Evolutionary conservation across 2,888 invertebrate species (phyloP).

Genomic region (Drosophila atripex): DNA sequence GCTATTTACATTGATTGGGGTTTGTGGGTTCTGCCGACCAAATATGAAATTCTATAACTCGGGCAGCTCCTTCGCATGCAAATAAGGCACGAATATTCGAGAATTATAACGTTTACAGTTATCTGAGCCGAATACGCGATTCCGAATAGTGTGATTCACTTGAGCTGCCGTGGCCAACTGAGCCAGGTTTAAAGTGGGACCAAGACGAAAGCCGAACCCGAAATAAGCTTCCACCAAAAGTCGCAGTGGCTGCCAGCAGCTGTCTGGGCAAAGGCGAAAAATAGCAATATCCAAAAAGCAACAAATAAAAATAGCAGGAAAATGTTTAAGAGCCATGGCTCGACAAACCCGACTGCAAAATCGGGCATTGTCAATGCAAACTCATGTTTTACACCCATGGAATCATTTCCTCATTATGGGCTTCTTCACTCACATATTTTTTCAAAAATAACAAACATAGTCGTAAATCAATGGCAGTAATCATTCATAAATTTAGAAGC

Average conservation of each 20-base stretch:
- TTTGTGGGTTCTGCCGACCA: slow-evolving; percentile 29
- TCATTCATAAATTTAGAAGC: slow-evolving; percentile 22
- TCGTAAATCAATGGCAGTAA: slow-evolving; percentile 18
- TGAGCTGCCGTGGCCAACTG: slow-evolving; percentile 58
- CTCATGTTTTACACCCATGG: slow-evolving; percentile 4
- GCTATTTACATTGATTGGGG: slow-evolving; percentile 43
- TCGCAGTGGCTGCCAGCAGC: slow-evolving; percentile 17
- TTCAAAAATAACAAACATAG: slow-evolving; percentile 13
- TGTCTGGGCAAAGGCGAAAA: not conserved
- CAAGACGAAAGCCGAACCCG: slow-evolving; percentile 13
- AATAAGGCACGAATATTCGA: slow-evolving; percentile 26
- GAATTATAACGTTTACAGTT: slow-evolving; percentile 48
- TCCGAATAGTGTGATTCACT: slow-evolving; percentile 71
- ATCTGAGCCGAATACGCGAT: slow-evolving; percentile 64
- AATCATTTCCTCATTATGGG: slow-evolving; percentile 23
- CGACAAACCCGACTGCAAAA: slow-evolving; percentile 5
- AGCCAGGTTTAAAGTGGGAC: slow-evolving; percentile 30
- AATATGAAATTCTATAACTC: slow-evolving; percentile 17
- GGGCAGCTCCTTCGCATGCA: slow-evolving; percentile 55
- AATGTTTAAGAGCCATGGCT: slow-evolving; percentile 22
- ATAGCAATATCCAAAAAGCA: slow-evolving; percentile 6
- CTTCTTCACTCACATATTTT: slow-evolving; percentile 18
- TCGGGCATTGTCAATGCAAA: slow-evolving; percentile 28
- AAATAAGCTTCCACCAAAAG: slow-evolving; percentile 39
- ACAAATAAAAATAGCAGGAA: slow-evolving; percentile 22